Evolutionary conservation across 2,113 vertebrate genomes (phyloP).

Genomic region (Phalacrocorax carbo): DNA sequence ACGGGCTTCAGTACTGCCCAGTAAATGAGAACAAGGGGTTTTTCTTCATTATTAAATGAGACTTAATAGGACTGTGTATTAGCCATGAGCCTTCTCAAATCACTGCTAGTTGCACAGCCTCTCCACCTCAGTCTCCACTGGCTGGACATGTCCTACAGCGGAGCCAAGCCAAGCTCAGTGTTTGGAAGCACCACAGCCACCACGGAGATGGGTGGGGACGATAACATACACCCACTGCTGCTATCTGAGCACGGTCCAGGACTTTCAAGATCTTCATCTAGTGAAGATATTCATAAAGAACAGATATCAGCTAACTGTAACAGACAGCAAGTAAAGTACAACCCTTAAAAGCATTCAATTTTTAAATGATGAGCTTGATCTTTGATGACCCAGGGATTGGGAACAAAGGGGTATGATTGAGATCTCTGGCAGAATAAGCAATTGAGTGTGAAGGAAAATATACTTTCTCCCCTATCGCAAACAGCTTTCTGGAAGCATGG

Average conservation of each 20-base stretch:
- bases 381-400: background rate
- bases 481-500: background rate
- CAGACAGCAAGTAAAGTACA: background rate
- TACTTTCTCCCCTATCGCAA: background rate
- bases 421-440: background rate
- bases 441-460: accelerated
- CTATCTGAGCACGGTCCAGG: background rate
- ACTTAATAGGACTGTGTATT: background rate
- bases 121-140: background rate
- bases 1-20: background rate
- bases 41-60: no score
- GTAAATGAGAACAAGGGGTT: accelerated
- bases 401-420: background rate
- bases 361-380: no score
- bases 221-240: accelerated
- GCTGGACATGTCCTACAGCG: background rate
- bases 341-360: background rate
- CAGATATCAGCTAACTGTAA: background rate
- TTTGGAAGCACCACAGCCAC: background rate
- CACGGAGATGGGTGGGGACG: background rate
- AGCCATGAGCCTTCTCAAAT: background rate
- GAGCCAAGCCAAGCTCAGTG: background rate
- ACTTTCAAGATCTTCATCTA: no score
- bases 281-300: background rate
- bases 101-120: accelerated